Percentiles rank a stretch among this genome's conserved stretches.
These are phyloP conservation scores for Mola mola DNA, from an alignment of 2,113 vertebrate genomes.

Conservation along the genomic window DNA sequence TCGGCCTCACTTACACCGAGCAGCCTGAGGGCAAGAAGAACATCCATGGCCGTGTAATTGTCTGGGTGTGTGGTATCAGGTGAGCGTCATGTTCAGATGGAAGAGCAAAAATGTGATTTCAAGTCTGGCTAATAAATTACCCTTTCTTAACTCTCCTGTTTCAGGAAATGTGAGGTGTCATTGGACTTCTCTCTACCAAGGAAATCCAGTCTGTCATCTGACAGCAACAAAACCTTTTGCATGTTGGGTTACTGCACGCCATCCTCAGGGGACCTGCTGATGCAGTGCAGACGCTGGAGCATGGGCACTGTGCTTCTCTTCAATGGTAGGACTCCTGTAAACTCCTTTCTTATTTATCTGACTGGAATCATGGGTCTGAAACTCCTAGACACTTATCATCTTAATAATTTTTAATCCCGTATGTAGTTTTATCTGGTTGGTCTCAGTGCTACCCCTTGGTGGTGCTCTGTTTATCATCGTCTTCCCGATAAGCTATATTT, in stretches of 20 bases:
- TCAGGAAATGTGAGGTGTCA: conserved; percentile 89
- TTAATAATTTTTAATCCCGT: no score
- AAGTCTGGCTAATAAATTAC: no score
- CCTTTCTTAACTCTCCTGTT: background rate
- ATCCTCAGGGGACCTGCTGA: conserved; percentile 83
- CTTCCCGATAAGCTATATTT: no score
- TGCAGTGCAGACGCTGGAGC: conserved; percentile 83
- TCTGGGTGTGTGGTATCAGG: conserved; percentile 96
- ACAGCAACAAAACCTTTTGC: conserved; percentile 95
- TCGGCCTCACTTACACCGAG: conserved; percentile 91
- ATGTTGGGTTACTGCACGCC: conserved; percentile 90
- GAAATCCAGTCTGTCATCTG: conserved; percentile 94
- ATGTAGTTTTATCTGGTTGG: background rate
- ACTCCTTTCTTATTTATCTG: background rate
- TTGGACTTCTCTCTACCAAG: conserved; percentile 92
- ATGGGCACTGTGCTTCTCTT: conserved; percentile 86
- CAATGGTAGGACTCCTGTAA: conserved; percentile 55
- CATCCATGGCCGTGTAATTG: conserved; percentile 84
- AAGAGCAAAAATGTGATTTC: background rate
- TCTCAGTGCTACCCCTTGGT: conserved; percentile 35
- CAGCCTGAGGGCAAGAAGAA: conserved; percentile 94
- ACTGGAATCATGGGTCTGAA: background rate
- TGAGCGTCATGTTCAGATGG: conserved; percentile 57
- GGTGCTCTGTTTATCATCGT: background rate
- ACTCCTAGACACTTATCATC: background rate